Base-by-base conservation (phyloP, 2,113 vertebrate species). In the Lampris incognitus region DNA sequence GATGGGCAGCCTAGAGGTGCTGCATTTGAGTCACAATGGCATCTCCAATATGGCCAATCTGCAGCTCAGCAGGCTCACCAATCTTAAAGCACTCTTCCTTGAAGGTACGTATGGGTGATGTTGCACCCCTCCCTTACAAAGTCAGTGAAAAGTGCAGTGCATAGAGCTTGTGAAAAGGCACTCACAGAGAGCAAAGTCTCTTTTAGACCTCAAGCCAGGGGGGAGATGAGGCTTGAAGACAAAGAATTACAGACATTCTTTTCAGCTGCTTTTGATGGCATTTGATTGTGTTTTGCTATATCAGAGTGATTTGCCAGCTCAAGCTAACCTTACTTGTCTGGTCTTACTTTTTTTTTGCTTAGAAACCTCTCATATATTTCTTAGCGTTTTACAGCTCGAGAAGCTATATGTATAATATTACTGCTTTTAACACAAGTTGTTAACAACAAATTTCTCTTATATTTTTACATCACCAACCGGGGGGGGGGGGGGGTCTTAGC, bases 1-100 rank as follows among this genome's bases (percentile, higher is more conserved):
- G 87, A 97, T 97, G 96, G 91, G 92, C 62, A 96, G 93, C 89
- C 93, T 97, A 87, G 96, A 97, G 92, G 94, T 96, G 85, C 95
- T 97, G 84, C 95, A 97, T 93, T 86, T 98, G 86, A 94, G 94
- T 79, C 93, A 96, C 91, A 97, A 97, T 87, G 94, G 95, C 83
- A 97, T 97, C 92, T 94, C 91, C 86, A 96, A 91, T 89, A 93
- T 98, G 93, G 89, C 92, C 80, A 94, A 94, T 71, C 90, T 97
- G 64, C 94, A 97, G 83, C 92, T 97, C 87, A 95, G 94, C 87
- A 95, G 95, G 91, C 93, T 98, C 74, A 94, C 91, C 92, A 95
- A 95, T 87, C 94, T 97, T 82, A 96, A 93, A 92, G 90, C 93
- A 44, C 95, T 97, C 66, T 92, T 95, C 90, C 93, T 97, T 61